A percentile compares a stretch with the other conserved stretches of the same genome.
These are phyloP conservation scores for Crotalus viridis DNA, from an alignment of 2,113 vertebrate species.

Conservation along the genomic window DNA sequence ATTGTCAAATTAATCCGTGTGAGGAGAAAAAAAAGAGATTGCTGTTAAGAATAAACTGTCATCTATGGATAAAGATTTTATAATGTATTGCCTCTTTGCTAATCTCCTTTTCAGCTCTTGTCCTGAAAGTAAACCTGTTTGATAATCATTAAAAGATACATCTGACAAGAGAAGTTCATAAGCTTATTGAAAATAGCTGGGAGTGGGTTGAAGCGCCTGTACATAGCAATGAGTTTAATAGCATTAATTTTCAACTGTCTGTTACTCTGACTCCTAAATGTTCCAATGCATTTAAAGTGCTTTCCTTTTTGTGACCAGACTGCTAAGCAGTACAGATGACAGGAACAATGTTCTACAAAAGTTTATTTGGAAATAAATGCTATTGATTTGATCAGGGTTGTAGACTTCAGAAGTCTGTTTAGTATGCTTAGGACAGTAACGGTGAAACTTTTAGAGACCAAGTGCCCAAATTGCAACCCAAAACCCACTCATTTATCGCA, in stretches of 20 bases:
- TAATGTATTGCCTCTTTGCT: background rate
- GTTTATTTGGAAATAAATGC: background rate
- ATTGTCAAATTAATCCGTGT: background rate
- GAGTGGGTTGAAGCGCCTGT: background rate
- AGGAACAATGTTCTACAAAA: background rate
- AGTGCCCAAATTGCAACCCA: too few relatives aligned
- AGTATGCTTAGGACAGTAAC: background rate
- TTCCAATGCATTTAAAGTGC: background rate
- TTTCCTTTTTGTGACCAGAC: background rate
- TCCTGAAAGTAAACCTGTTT: background rate
- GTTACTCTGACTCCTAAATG: background rate
- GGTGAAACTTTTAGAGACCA: too few relatives aligned
- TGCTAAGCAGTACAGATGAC: background rate
- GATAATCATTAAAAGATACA: background rate
- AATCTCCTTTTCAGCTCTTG: background rate
- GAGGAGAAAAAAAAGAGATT: background rate
- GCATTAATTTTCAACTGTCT: background rate
- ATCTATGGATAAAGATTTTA: background rate
- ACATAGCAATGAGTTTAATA: background rate
- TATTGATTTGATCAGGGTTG: background rate
- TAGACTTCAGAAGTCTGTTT: background rate
- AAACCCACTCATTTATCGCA: too few relatives aligned
- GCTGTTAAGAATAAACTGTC: background rate
- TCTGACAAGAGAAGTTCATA: constrained; percentile 11
- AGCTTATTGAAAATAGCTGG: background rate